Base-by-base conservation (phyloP, 2,888 invertebrate genomes). In the Syrphus vitripennis region DNA sequence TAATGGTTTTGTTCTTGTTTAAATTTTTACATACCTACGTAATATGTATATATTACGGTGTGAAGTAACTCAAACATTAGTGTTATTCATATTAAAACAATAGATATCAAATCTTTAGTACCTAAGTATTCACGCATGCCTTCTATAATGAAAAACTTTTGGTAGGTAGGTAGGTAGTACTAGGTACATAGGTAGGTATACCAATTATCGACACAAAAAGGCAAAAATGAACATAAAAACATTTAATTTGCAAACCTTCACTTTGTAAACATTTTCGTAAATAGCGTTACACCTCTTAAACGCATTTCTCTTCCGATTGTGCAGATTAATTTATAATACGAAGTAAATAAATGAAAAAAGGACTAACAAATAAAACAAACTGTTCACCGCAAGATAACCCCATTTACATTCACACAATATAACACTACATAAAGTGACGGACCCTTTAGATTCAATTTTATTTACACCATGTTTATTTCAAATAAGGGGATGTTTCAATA, bases 211-310 rank as follows among this genome's bases (percentile, higher is more conserved):
- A 48, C 63, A 65, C 55, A 83, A 74, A 83, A 67, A 75, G 63
- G 76, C 55, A 72, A 65, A 31, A 76, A 67, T 24, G 65, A 48
- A 65, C 65, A 65, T 48, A 48, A 65, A 65, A 65, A 65, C 75
- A 76, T 81, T 80, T 76, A 84, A 80, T 81, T 81, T 84, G 48
- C 57, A 76, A 72, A 63, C 76, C 61, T 74, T 79, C 70, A 55
- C 70, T 34, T 76, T 76, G 65, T 61, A 67, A 80, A 84, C 40
- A 70, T 57, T 59, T 84, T 72, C 57, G 70, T 83, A 80, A 83
- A 83, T 83, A 70, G 80, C 75, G 76, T 81, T 84, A 84, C 81
- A 84, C 81, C 84, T 84, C 84, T 76, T 76, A 76, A 81, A 76
- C 65, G 76, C 74, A 84, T 81, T 84, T 76, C 65, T 76, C 57